These are phyloP conservation scores for Melieria crassipennis DNA, from an alignment of 2,888 invertebrate genomes.

Conservation along the genomic window DNA sequence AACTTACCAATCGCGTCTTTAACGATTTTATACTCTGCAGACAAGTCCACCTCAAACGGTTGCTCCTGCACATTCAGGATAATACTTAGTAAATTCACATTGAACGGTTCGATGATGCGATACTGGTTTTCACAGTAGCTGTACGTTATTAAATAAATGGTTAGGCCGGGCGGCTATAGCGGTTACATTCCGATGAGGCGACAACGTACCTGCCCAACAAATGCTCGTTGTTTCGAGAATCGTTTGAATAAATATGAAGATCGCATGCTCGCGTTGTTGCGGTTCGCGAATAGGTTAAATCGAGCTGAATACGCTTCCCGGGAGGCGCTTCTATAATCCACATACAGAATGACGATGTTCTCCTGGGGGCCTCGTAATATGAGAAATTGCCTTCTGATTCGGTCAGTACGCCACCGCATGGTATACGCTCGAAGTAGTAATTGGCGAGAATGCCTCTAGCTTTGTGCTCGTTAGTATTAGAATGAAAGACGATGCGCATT, in stretches of 20 bases:
- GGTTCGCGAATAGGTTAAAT: conserved; percentile 34
- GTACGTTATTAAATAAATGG: not conserved
- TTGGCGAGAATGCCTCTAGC: conserved; percentile 76
- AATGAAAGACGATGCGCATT: conserved; percentile 75
- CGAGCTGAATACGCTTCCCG: conserved; percentile 66
- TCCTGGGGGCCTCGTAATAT: not conserved
- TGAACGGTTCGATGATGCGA: conserved; percentile 29
- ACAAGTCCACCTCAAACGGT: too few relatives aligned
- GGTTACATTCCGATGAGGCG: too few relatives aligned
- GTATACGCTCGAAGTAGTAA: conserved; percentile 72
- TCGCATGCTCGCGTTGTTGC: not conserved
- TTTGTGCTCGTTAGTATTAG: conserved; percentile 68
- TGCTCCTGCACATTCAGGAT: conserved; percentile 27
- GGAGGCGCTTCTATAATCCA: conserved; percentile 75
- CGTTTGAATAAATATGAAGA: conserved; percentile 44
- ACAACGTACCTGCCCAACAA: conserved; percentile 46
- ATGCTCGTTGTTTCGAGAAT: conserved; percentile 30
- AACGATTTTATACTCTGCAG: not conserved
- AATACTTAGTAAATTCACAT: conserved; percentile 40
- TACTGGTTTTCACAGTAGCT: conserved; percentile 39
- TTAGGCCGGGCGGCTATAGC: not conserved
- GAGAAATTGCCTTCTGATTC: conserved; percentile 50
- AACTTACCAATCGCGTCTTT: not conserved
- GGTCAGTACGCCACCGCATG: conserved; percentile 79
- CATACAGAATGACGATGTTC: conserved; percentile 26